phyloP scores from a whole-genome alignment of 2,113 vertebrate species.

The Raja brachyura region DNA sequence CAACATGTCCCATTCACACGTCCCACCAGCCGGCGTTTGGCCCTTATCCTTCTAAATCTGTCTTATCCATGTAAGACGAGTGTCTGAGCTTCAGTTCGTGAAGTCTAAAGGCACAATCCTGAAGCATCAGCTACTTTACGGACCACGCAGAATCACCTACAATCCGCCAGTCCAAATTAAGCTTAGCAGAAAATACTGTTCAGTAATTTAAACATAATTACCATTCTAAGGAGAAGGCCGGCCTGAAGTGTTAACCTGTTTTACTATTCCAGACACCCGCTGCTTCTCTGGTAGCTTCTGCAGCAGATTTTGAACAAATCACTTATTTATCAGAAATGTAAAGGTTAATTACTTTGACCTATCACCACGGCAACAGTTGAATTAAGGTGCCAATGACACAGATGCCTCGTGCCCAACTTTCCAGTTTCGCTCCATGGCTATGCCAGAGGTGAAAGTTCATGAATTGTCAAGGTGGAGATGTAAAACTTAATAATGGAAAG shows the following conservation, averaged over 20 bases:
- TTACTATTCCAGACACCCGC: neutral
- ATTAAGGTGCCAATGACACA: neutral
- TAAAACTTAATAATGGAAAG: neutral
- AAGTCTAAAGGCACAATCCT: neutral
- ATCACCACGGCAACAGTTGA: neutral
- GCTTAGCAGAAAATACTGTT: neutral
- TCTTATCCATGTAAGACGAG: no score
- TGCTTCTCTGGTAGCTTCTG: neutral
- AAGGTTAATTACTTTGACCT: constrained; percentile 11
- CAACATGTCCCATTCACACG: no score
- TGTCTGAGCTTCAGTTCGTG: no score
- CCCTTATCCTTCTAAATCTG: no score
- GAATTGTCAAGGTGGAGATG: neutral
- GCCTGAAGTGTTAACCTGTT: neutral
- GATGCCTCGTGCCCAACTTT: neutral
- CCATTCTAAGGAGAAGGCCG: neutral
- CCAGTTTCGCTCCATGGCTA: neutral
- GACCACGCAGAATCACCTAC: neutral
- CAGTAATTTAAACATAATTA: neutral
- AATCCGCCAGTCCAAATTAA: neutral
- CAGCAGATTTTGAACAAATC: constrained; percentile 3
- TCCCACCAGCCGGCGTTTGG: no score
- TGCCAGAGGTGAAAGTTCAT: neutral
- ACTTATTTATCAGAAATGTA: neutral
- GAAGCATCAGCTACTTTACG: neutral